Evolutionary conservation across 1,140 invertebrate species (phyloP).

Genomic region (Delia radicum): DNA sequence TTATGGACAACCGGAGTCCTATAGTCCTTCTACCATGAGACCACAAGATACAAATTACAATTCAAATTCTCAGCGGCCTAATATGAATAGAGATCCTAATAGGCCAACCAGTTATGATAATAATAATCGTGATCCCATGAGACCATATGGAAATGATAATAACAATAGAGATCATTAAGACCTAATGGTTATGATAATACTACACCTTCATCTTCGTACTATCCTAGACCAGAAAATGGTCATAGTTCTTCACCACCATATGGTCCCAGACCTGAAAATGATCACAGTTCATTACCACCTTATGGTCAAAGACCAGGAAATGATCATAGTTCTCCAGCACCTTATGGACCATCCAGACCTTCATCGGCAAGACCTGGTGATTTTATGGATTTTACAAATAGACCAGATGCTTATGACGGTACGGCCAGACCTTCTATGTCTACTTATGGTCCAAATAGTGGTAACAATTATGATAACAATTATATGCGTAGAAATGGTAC

Average conservation of each 20-base stretch:
- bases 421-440: conserved; percentile 17
- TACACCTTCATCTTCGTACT: not conserved
- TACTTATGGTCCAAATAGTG: conserved; percentile 20
- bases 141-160: not conserved
- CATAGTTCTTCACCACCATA: not conserved
- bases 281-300: not conserved
- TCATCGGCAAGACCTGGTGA: conserved; percentile 33
- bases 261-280: conserved; percentile 13
- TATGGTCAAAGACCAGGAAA: not conserved
- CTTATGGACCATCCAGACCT: conserved; percentile 36
- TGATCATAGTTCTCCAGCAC: not conserved
- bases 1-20: conserved; percentile 46
- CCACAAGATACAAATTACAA: conserved; percentile 32
- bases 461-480: conserved; percentile 36
- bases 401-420: conserved; percentile 45
- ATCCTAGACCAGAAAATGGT: conserved; percentile 1
- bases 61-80: not conserved
- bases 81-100: conserved; percentile 4
- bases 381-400: conserved; percentile 46
- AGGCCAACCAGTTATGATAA: conserved; percentile 27
- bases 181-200: not conserved
- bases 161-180: not conserved
- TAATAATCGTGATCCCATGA: not conserved
- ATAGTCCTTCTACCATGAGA: conserved; percentile 40
- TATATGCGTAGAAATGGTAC: conserved; percentile 48